Percentiles rank a stretch among this genome's conserved stretches.
Conservation (phyloP, 2,113 vertebrate species). For the Uria lomvia region DNA sequence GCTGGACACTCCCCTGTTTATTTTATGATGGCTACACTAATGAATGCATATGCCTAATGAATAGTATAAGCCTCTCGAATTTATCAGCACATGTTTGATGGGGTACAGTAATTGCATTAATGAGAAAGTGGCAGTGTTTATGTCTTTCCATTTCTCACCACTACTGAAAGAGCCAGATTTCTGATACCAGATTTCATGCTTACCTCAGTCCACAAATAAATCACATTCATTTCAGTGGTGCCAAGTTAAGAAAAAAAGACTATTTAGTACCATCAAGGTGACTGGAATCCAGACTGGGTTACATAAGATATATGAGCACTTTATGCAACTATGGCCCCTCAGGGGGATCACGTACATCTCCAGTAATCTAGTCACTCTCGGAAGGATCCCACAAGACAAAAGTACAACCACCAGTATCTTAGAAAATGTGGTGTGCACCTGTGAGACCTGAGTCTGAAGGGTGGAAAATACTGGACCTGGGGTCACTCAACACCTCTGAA, state of each 20-base stretch:
- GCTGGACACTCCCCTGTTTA: slow-evolving; percentile 53
- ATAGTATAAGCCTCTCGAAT: not conserved
- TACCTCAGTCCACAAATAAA: not conserved
- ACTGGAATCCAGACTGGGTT: not conserved
- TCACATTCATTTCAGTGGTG: not conserved
- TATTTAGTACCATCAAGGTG: not conserved
- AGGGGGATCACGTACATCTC: accelerated
- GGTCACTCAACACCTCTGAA: not conserved
- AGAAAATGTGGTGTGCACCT: not conserved
- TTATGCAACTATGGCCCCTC: not conserved
- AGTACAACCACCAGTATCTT: not conserved
- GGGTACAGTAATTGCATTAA: not conserved
- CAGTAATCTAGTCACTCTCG: not conserved
- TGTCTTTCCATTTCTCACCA: not conserved
- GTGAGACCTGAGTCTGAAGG: not conserved
- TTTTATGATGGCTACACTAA: slow-evolving; percentile 65
- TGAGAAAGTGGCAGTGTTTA: not conserved
- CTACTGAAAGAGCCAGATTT: not conserved
- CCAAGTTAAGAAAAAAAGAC: not conserved
- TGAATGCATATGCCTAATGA: slow-evolving; percentile 34
- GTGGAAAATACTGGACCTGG: not conserved
- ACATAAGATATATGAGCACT: not conserved
- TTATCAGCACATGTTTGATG: not conserved
- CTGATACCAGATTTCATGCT: not conserved
- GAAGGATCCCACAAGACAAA: not conserved